These are phyloP conservation scores for Dicrostonyx torquatus DNA, from an alignment of 2,797 vertebrate species.

Conservation along the genomic window DNA sequence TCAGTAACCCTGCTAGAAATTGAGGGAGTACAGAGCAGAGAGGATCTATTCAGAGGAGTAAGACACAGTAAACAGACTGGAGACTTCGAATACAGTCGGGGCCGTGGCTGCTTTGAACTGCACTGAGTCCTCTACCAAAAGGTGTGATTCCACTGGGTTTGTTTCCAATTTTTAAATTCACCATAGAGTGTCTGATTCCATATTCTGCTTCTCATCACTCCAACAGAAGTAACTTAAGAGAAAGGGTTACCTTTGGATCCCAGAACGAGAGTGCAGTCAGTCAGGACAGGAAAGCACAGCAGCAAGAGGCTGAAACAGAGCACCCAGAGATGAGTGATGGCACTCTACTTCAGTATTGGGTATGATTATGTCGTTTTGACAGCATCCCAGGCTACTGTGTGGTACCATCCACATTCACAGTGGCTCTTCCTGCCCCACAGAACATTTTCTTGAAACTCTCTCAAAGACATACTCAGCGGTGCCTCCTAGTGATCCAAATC, in stretches of 20 bases:
- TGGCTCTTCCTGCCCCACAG: background rate
- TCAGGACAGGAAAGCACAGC: background rate
- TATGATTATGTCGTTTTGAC: background rate
- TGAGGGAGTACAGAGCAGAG: fast-evolving
- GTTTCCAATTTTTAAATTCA: slow-evolving; percentile 2
- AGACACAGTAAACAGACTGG: background rate
- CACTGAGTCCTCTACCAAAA: background rate
- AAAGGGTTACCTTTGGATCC: background rate
- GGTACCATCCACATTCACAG: background rate
- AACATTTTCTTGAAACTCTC: background rate
- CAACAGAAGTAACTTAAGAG: background rate
- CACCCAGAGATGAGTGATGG: background rate
- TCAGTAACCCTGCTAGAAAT: background rate
- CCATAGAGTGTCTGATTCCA: background rate
- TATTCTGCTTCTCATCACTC: background rate
- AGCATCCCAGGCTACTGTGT: background rate
- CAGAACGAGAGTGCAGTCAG: too few relatives aligned
- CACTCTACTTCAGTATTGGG: background rate
- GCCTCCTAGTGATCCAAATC: background rate
- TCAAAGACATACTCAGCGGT: background rate
- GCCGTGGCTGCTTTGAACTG: background rate
- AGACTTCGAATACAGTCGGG: background rate
- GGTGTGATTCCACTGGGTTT: background rate
- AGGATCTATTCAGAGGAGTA: background rate
- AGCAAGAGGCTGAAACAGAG: background rate